Evolutionary conservation across 1,140 invertebrate genomes (phyloP).

Genomic region (Globodera rostochiensis): DNA sequence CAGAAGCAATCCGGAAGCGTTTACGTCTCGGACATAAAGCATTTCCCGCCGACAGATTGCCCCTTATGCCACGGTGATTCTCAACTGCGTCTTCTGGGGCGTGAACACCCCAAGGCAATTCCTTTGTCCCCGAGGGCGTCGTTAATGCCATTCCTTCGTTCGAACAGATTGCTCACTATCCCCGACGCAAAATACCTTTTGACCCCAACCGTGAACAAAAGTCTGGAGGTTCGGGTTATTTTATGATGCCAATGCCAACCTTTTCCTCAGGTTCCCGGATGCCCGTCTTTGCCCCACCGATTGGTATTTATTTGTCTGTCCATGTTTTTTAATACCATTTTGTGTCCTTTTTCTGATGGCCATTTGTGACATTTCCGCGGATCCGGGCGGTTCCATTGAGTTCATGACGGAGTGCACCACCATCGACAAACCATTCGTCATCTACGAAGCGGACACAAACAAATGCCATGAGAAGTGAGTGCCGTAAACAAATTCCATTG

Average conservation of each 20-base stretch:
- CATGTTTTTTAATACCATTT: background rate
- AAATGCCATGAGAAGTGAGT: slow-evolving; percentile 76
- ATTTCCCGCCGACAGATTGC: slow-evolving; percentile 76
- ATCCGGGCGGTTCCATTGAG: slow-evolving; percentile 97
- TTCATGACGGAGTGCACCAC: slow-evolving; percentile 99
- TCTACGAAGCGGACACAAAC: slow-evolving; percentile 98
- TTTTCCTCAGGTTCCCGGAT: slow-evolving; percentile 73
- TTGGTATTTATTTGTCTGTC: background rate
- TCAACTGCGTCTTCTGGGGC: slow-evolving; percentile 99
- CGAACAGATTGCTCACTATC: slow-evolving; percentile 69
- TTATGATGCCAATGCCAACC: slow-evolving; percentile 74
- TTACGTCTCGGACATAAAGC: slow-evolving; percentile 15
- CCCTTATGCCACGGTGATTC: slow-evolving; percentile 91
- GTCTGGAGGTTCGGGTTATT: slow-evolving; percentile 75
- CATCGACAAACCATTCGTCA: slow-evolving; percentile 95
- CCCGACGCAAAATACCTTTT: slow-evolving; percentile 94
- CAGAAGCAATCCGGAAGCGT: background rate
- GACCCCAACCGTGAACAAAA: slow-evolving; percentile 62
- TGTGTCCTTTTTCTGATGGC: slow-evolving; percentile 67
- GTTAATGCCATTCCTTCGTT: background rate
- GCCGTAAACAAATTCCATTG: background rate
- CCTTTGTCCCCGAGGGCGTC: slow-evolving; percentile 71
- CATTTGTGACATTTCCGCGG: slow-evolving; percentile 97
- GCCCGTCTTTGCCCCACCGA: slow-evolving; percentile 78
- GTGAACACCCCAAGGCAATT: slow-evolving; percentile 86